Percentiles rank a stretch among this genome's conserved stretches.
phyloP scores from a whole-genome alignment of 2,113 vertebrate species.

The Elanus axillaris region DNA sequence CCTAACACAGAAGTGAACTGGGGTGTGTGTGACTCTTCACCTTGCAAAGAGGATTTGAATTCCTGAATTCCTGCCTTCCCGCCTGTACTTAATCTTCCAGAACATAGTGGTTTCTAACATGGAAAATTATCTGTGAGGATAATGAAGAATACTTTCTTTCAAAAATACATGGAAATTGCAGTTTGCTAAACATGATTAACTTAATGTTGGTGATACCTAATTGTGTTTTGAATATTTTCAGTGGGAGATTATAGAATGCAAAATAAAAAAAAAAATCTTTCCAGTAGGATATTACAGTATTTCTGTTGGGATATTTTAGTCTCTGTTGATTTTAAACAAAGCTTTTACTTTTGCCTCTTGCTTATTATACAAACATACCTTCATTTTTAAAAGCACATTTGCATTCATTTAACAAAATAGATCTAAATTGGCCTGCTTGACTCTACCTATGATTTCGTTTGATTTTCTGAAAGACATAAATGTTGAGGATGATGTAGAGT shows the following conservation, averaged over 20 bases:
- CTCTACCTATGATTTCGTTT: not conserved
- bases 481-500: not conserved
- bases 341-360: not conserved
- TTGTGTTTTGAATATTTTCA: not conserved
- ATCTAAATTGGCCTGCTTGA: not conserved
- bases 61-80: not conserved
- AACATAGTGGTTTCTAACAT: not conserved
- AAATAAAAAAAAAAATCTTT: not conserved
- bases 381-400: not conserved
- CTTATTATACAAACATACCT: not conserved
- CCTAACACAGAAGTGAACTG: not conserved
- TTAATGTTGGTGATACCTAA: not conserved
- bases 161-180: not conserved
- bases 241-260: not conserved
- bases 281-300: not conserved
- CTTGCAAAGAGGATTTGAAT: not conserved
- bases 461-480: not conserved
- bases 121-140: not conserved
- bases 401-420: not conserved
- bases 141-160: not conserved
- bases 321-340: not conserved
- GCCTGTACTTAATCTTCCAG: not conserved
- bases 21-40: not conserved
- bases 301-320: not conserved
- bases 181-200: not conserved